Percentiles rank a stretch among this genome's conserved stretches.
phyloP scores from a whole-genome alignment of 2,113 vertebrate species.

The Pachyramphus minor region DNA sequence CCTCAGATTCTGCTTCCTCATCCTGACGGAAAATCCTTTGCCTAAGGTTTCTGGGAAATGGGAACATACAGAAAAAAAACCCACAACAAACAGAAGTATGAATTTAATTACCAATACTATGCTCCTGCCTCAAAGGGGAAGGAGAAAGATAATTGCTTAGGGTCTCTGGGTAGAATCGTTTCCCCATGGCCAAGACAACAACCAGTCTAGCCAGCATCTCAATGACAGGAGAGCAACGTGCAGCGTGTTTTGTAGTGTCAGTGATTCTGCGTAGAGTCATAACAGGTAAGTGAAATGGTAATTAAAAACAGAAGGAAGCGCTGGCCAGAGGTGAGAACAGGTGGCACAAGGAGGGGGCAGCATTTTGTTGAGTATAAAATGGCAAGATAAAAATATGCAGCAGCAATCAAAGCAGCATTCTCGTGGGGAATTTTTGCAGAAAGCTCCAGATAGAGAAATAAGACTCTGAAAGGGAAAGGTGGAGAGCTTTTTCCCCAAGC shows the following conservation, averaged over 20 bases:
- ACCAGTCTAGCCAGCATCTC: constrained; percentile 63
- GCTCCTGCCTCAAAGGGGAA: constrained; percentile 3
- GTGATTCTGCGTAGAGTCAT: constrained; percentile 49
- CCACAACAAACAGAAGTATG: constrained; percentile 57
- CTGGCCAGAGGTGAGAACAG: constrained; percentile 51
- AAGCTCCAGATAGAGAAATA: constrained; percentile 4
- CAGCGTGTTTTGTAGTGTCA: constrained; percentile 10
- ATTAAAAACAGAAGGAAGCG: constrained; percentile 44
- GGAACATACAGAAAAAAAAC: background rate
- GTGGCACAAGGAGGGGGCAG: background rate
- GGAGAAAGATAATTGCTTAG: constrained; percentile 64
- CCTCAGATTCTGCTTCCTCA: background rate
- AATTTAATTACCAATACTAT: constrained; percentile 65
- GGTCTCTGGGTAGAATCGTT: constrained; percentile 55
- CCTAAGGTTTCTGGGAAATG: constrained; percentile 44
- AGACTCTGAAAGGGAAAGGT: background rate
- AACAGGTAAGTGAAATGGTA: constrained; percentile 61
- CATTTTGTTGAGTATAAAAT: background rate
- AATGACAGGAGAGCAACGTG: constrained; percentile 45
- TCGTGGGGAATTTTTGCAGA: background rate
- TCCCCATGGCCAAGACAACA: constrained; percentile 57
- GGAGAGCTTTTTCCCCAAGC: background rate
- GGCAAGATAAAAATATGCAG: constrained; percentile 3
- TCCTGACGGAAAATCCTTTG: background rate
- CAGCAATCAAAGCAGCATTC: background rate